These are phyloP conservation scores for Steromphala cineraria DNA, from an alignment of 2,888 invertebrate genomes.

Conservation along the genomic window DNA sequence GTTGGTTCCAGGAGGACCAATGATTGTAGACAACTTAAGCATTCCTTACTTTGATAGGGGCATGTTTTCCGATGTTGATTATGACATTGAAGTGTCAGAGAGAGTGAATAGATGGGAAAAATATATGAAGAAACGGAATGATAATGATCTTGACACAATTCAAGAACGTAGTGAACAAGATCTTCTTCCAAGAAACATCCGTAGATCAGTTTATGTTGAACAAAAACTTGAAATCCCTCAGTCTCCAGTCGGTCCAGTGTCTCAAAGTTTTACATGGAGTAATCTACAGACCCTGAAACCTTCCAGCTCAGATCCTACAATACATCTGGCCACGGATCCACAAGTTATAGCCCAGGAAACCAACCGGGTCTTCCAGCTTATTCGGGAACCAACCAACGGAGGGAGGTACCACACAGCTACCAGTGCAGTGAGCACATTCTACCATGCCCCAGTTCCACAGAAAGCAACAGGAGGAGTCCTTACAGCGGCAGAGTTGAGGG, in stretches of 20 bases:
- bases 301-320: slow-evolving; percentile 25
- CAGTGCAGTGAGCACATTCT: slow-evolving; percentile 28
- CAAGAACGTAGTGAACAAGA: slow-evolving; percentile 45
- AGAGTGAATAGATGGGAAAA: slow-evolving; percentile 70
- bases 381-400: slow-evolving; percentile 26
- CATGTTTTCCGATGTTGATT: slow-evolving; percentile 71
- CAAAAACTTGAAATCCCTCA: slow-evolving; percentile 18
- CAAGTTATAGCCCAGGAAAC: slow-evolving; percentile 34
- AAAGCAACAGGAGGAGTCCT: slow-evolving; percentile 15
- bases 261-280: slow-evolving; percentile 18
- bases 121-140: slow-evolving; percentile 52
- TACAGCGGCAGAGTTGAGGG: slow-evolving; percentile 33
- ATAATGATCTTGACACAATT: slow-evolving; percentile 48
- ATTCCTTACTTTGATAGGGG: slow-evolving; percentile 50
- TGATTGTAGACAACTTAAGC: slow-evolving; percentile 28
- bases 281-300: slow-evolving; percentile 23
- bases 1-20: slow-evolving; percentile 24
- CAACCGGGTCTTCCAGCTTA: slow-evolving; percentile 34
- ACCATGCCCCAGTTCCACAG: slow-evolving; percentile 18
- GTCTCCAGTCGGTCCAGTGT: not conserved
- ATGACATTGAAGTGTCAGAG: slow-evolving; percentile 68
- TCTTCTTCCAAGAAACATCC: slow-evolving; percentile 37
- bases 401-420: slow-evolving; percentile 27
- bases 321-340: slow-evolving; percentile 28
- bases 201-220: slow-evolving; percentile 35